These are phyloP conservation scores for Elysia chlorotica DNA, from an alignment of 1,140 invertebrate species.

Conservation along the genomic window DNA sequence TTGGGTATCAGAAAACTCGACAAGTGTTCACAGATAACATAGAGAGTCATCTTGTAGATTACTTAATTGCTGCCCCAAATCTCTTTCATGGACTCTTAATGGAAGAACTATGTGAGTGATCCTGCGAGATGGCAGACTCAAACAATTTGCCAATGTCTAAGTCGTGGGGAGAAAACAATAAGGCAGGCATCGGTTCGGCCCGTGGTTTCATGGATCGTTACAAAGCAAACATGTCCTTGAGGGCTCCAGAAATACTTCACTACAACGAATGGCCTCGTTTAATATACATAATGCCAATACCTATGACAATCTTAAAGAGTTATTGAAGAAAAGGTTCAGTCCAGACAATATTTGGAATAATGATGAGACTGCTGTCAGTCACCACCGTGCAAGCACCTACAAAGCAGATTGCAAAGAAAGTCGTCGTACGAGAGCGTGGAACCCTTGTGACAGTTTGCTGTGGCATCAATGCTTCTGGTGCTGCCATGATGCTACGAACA, in stretches of 20 bases:
- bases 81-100: too few species aligned
- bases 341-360: slow-evolving; percentile 30
- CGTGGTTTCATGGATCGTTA: neutral
- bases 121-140: neutral
- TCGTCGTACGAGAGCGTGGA: slow-evolving; percentile 27
- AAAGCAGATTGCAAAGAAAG: slow-evolving; percentile 22
- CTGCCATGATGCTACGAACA: too few species aligned
- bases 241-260: slow-evolving; percentile 54
- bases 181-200: neutral
- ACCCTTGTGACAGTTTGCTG: slow-evolving; percentile 23
- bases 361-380: slow-evolving; percentile 31
- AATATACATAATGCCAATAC: slow-evolving; percentile 43
- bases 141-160: neutral
- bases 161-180: neutral
- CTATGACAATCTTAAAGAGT: slow-evolving; percentile 18
- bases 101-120: neutral
- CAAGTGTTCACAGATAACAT: neutral
- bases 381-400: slow-evolving; percentile 31
- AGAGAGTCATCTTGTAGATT: neutral
- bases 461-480: slow-evolving; percentile 23
- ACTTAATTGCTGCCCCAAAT: neutral
- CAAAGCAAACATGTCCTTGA: neutral
- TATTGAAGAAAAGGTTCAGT: slow-evolving; percentile 11
- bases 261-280: slow-evolving; percentile 57
- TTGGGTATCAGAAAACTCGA: neutral